Evolutionary conservation across 2,888 invertebrate species (phyloP).

Genomic region (Thalpophila matura): DNA sequence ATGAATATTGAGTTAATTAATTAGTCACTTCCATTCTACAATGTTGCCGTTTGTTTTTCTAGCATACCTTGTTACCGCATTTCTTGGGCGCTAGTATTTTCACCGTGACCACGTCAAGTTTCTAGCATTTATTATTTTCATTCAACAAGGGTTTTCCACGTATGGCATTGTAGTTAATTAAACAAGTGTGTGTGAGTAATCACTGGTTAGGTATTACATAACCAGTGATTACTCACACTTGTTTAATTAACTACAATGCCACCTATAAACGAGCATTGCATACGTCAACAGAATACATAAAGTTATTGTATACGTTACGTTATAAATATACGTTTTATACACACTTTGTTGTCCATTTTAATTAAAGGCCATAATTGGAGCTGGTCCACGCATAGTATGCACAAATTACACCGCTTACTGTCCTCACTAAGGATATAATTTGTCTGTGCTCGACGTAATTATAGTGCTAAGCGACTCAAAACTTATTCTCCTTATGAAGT

Average conservation of each 20-base stretch:
- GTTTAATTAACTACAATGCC: slow-evolving; percentile 70
- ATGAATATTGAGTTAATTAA: slow-evolving; percentile 54
- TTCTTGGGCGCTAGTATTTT: slow-evolving; percentile 70
- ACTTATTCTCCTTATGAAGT: slow-evolving; percentile 71
- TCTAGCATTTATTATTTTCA: slow-evolving; percentile 81
- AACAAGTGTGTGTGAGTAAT: slow-evolving; percentile 75
- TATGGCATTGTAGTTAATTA: slow-evolving; percentile 70
- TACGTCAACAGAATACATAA: slow-evolving; percentile 67
- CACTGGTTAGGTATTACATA: slow-evolving; percentile 61
- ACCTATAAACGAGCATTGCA: slow-evolving; percentile 71
- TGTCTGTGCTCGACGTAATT: slow-evolving; percentile 71
- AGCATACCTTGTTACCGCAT: slow-evolving; percentile 60
- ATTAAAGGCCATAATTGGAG: slow-evolving; percentile 75
- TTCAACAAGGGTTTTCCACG: slow-evolving; percentile 81
- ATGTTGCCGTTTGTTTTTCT: slow-evolving; percentile 69
- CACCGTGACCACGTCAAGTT: slow-evolving; percentile 72
- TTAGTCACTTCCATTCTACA: slow-evolving; percentile 69
- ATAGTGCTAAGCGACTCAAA: slow-evolving; percentile 69
- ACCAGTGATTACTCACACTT: slow-evolving; percentile 70
- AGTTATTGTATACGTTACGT: no score
- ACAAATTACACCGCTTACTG: slow-evolving; percentile 73
- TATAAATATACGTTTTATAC: slow-evolving; percentile 64
- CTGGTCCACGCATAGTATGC: slow-evolving; percentile 62
- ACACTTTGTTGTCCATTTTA: slow-evolving; percentile 72
- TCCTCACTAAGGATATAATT: slow-evolving; percentile 73